Evolutionary conservation across 2,888 invertebrate genomes (phyloP), one percentile per base, ranked within the genome.

Genomic region (Cordilura impudica): DNA sequence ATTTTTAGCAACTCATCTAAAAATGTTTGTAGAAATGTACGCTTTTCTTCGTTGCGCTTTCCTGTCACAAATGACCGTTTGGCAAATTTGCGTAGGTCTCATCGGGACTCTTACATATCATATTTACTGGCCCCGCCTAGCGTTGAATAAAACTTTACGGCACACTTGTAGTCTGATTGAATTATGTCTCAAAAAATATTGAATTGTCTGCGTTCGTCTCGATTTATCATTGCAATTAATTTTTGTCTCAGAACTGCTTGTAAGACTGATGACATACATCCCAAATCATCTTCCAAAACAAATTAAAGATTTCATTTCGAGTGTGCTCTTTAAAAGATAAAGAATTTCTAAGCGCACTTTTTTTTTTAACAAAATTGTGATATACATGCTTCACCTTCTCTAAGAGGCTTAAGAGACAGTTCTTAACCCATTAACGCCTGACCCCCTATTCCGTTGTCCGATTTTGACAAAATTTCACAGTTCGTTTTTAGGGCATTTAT

Each of bases 291-390:
- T 60, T 60, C 60, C 26, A 60, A 45, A 60, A 60, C 18, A 60
- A 60, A 60, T 45, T 45, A 45, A 60, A 26, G 18, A 60, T 45
- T 60, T 60, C 60, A 29, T 45, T 60, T 60, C 29, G 16, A 14
- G 16, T 60, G 45, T 45, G 14, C 16, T 60, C 45, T 60, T 60
- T 63, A 35, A 63, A 35, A 49, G 49, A 31, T 60, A 43, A 45
- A 8, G 10, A 63, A 63, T 63, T 63, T 63, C 14, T 19, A 35
- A 63, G 63, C 63, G 60, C 23, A 60, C 60, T 45, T 45, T 60
- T 60, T 26, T 35, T 56, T n/a, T n/a, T n/a, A n/a, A 19, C 18
- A 19, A 56, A 56, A 56, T 56, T 56, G 19, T 35, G 56, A 56
- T 56, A 31, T 19, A 56, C 56, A 19, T 56, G 56, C 12, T 56